Conservation (phyloP, 2,113 vertebrate species). For the Electrona antarctica region DNA sequence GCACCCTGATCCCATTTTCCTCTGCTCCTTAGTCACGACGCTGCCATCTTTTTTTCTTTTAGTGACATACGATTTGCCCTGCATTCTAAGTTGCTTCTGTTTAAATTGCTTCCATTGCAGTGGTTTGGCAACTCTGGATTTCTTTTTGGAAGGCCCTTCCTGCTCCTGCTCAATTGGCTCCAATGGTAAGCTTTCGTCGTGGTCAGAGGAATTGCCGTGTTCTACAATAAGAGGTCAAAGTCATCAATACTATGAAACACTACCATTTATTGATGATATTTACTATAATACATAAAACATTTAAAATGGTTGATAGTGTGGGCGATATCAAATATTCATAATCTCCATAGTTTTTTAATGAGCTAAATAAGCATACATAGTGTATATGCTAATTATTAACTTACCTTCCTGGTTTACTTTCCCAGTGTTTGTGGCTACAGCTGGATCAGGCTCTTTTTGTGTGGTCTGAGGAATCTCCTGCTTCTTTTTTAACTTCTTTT, state of each 20-base stretch:
- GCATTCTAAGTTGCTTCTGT: conserved; percentile 49
- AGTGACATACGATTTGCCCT: conserved; percentile 44
- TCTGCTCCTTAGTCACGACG: conserved; percentile 29
- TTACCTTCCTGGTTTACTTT: conserved; percentile 14
- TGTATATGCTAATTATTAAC: not conserved
- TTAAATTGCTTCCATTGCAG: conserved; percentile 44
- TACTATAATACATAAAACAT: too few species aligned
- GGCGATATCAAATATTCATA: too few species aligned
- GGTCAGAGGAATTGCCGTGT: conserved; percentile 1
- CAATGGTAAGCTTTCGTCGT: conserved; percentile 1
- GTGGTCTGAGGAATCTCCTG: not conserved
- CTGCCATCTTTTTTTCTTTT: conserved; percentile 43
- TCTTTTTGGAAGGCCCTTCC: conserved; percentile 22
- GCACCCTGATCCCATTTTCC: conserved; percentile 29
- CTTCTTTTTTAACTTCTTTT: conserved; percentile 4
- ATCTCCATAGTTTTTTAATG: too few species aligned
- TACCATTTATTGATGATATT: too few species aligned
- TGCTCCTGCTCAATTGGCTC: not conserved
- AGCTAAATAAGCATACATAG: too few species aligned
- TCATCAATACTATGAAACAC: not conserved
- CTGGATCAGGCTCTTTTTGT: not conserved
- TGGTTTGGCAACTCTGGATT: conserved; percentile 35
- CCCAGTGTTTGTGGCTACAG: not conserved
- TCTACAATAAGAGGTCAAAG: conserved; percentile 15
- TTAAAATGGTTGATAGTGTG: too few species aligned